Percentiles rank a stretch among this genome's conserved stretches.
Conservation (phyloP, 2,797 vertebrate genomes). For the Sebastes vulpes region DNA sequence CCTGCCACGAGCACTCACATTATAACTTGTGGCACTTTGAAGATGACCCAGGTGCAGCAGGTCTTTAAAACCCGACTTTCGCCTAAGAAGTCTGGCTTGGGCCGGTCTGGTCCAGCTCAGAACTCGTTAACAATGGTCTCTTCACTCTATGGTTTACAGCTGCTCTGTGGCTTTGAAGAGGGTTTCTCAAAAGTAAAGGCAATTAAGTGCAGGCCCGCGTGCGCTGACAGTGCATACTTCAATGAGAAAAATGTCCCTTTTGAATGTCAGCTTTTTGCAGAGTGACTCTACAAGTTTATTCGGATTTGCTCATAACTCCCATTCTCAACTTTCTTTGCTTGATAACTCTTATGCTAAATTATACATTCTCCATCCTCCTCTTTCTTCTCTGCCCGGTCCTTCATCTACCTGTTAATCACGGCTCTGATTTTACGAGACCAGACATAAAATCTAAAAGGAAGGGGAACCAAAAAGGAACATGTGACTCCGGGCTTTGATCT, state of each 20-base stretch:
- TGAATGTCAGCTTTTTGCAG: not conserved
- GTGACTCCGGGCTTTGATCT: constrained; percentile 61
- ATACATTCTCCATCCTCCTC: not conserved
- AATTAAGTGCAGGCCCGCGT: constrained; percentile 28
- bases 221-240: constrained; percentile 14
- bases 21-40: constrained; percentile 67
- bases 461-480: constrained; percentile 31
- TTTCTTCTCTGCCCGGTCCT: constrained; percentile 31
- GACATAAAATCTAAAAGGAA: constrained; percentile 50
- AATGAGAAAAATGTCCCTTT: not conserved
- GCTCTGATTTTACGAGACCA: constrained; percentile 47
- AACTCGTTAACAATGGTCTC: constrained; percentile 85
- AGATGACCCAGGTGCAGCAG: constrained; percentile 82
- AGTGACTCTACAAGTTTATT: constrained; percentile 5
- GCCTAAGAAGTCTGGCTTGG: constrained; percentile 83
- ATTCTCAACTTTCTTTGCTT: not conserved
- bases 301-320: not conserved
- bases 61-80: constrained; percentile 88
- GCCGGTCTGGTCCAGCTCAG: constrained; percentile 67
- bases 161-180: constrained; percentile 73
- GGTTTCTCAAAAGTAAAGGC: constrained; percentile 42
- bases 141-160: constrained; percentile 77
- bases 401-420: constrained; percentile 46
- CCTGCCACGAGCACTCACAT: constrained; percentile 46
- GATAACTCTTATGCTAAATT: not conserved